phyloP scores from a whole-genome alignment of 2,888 invertebrate genomes.

The Melinaea menophilus region DNA sequence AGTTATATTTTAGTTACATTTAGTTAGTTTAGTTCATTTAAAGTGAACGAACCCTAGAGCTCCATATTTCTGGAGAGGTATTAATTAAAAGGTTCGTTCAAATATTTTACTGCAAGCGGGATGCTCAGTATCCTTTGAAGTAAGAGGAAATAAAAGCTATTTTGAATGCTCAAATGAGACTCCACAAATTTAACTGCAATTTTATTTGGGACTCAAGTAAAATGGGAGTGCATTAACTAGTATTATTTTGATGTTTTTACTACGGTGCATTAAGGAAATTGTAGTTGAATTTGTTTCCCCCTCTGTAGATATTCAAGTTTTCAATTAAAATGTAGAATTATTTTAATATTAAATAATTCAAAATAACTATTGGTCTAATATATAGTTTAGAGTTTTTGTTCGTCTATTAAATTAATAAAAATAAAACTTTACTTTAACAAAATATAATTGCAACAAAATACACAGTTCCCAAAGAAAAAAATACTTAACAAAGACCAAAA shows the following conservation, averaged over 20 bases:
- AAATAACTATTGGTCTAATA: background rate
- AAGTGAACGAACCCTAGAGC: background rate
- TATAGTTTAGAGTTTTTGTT: too few species aligned
- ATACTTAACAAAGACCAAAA: too few species aligned
- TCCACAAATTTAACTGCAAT: constrained; percentile 13
- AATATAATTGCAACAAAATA: too few species aligned
- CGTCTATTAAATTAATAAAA: too few species aligned
- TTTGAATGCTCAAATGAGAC: constrained; percentile 12
- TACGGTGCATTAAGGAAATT: constrained; percentile 17
- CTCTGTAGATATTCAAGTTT: constrained; percentile 8
- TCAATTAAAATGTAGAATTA: constrained; percentile 2
- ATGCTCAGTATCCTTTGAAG: constrained; percentile 1
- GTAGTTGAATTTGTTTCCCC: constrained; percentile 14
- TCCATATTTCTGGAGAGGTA: constrained; percentile 22
- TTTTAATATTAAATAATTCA: constrained; percentile 5
- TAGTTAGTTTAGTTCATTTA: background rate
- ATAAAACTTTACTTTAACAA: too few species aligned
- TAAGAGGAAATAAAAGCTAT: constrained; percentile 6
- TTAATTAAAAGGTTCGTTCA: constrained; percentile 30
- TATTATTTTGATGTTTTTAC: constrained; percentile 20
- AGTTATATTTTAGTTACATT: too few species aligned
- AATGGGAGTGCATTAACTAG: constrained; percentile 19
- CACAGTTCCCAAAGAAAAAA: too few species aligned
- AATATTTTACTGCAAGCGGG: constrained; percentile 21
- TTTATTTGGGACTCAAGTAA: constrained; percentile 21